Conservation (phyloP, 2,888 invertebrate genomes). For the Scaptomyza caliginosa region DNA sequence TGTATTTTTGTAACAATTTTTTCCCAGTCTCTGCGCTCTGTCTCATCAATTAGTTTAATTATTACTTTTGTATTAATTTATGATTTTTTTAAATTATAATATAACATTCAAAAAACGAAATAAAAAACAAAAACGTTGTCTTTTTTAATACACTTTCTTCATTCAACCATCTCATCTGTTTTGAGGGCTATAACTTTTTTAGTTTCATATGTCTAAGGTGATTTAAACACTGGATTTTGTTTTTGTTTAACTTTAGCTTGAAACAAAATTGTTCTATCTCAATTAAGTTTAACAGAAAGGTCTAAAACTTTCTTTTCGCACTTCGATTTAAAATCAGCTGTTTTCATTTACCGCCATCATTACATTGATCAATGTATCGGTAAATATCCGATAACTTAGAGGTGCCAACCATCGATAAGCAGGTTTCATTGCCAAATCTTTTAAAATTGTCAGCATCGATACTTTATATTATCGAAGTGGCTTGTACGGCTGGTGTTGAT, state of each 20-base stretch:
- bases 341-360: not conserved
- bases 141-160: not conserved
- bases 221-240: not conserved
- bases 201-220: no score
- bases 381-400: not conserved
- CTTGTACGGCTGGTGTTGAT: constrained; percentile 32
- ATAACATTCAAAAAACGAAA: constrained; percentile 70
- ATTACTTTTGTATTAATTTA: constrained; percentile 82
- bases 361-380: not conserved
- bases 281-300: no score
- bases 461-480: constrained; percentile 18
- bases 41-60: constrained; percentile 79
- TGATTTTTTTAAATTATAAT: constrained; percentile 76
- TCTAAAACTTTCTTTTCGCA: no score
- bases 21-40: constrained; percentile 50
- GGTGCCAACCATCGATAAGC: not conserved
- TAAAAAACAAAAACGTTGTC: constrained; percentile 12
- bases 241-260: no score
- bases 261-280: no score
- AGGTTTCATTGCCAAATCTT: not conserved
- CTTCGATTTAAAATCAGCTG: not conserved
- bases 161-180: no score
- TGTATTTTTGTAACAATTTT: constrained; percentile 56
- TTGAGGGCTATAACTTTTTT: no score
- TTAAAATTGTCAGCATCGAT: constrained; percentile 12